Conservation (phyloP, 2,113 vertebrate genomes). For the Pygoscelis adeliae region DNA sequence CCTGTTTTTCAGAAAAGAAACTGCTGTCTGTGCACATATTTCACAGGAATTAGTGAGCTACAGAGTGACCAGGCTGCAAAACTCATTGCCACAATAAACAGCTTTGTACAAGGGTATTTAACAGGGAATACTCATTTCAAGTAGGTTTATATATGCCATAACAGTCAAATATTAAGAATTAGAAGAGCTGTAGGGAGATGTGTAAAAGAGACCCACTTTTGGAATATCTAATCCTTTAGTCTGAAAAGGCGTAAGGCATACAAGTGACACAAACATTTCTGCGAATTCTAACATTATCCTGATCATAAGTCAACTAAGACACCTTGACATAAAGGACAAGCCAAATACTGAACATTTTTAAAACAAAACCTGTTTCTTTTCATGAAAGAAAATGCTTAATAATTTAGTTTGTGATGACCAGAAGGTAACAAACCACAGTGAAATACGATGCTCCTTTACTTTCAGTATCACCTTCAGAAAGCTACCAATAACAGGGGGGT, state of each 20-base stretch:
- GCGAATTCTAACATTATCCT: background rate
- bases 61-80: background rate
- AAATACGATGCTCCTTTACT: background rate
- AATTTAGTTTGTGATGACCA: background rate
- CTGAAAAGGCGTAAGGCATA: background rate
- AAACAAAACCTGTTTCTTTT: background rate
- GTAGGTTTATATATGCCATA: background rate
- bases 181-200: background rate
- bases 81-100: background rate
- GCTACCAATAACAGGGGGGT: background rate
- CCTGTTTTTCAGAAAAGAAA: slow-evolving; percentile 10
- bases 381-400: background rate
- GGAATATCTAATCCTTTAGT: background rate
- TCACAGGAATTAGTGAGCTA: background rate
- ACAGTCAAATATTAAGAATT: background rate
- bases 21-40: slow-evolving; percentile 10
- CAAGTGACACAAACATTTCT: background rate
- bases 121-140: background rate
- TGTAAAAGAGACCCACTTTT: background rate
- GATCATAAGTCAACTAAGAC: background rate
- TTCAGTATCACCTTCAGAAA: background rate
- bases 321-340: background rate
- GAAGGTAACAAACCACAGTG: background rate
- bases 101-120: background rate
- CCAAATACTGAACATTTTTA: background rate